phyloP scores from a whole-genome alignment of 2,113 vertebrate genomes.

The Apeltes quadracus region DNA sequence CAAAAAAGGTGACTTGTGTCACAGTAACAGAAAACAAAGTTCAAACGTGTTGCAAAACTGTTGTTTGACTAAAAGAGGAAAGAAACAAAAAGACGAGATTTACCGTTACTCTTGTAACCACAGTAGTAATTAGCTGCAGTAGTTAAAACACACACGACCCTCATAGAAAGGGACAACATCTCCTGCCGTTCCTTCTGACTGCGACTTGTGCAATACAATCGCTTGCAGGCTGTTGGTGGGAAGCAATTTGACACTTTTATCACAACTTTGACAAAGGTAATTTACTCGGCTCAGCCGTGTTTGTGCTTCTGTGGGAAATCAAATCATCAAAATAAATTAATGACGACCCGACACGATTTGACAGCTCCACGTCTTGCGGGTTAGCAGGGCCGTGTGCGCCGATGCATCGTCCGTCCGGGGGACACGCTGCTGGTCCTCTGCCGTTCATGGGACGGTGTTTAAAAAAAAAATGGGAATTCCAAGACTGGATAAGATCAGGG shows the following conservation, averaged over 20 bases:
- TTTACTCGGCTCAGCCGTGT: conserved; percentile 72
- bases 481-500: too few relatives aligned
- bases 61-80: background rate
- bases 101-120: background rate
- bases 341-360: conserved; percentile 53
- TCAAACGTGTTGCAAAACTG: background rate
- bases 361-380: conserved; percentile 63
- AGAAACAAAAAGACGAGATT: background rate
- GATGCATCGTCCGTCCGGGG: conserved; percentile 59
- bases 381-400: conserved; percentile 20
- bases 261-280: conserved; percentile 77
- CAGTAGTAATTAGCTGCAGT: background rate
- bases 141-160: too few relatives aligned
- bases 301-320: conserved; percentile 64
- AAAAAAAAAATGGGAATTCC: too few relatives aligned
- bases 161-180: conserved; percentile 42
- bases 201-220: conserved; percentile 73
- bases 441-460: conserved; percentile 33
- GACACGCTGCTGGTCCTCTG: conserved; percentile 54
- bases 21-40: background rate
- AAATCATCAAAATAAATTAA: conserved; percentile 73
- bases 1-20: too few relatives aligned
- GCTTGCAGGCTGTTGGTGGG: conserved; percentile 66
- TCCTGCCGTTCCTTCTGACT: conserved; percentile 69
- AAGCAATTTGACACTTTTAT: conserved; percentile 76